These are phyloP conservation scores for Microplitis demolitor DNA, from an alignment of 1,140 invertebrate genomes.

Conservation along the genomic window DNA sequence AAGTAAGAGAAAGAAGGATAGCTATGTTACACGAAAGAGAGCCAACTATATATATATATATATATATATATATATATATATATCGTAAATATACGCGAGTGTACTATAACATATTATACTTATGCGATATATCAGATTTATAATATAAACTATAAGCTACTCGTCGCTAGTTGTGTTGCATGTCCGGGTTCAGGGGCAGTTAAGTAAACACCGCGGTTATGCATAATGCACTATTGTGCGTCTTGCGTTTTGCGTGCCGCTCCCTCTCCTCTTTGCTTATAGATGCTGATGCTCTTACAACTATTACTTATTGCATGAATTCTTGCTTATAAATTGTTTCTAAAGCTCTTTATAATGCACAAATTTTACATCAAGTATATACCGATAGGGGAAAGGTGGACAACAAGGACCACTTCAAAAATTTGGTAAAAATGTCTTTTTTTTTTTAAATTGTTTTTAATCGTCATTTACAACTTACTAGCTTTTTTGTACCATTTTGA, in stretches of 20 bases:
- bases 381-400: too few relatives aligned
- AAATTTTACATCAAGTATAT: background rate
- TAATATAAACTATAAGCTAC: background rate
- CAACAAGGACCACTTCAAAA: too few relatives aligned
- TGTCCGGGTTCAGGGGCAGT: conserved; percentile 42
- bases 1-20: conserved; percentile 19
- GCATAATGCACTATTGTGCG: conserved; percentile 34
- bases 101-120: conserved; percentile 1
- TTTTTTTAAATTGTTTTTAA: too few relatives aligned
- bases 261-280: conserved; percentile 4
- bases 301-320: background rate
- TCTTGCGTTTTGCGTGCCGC: conserved; percentile 29
- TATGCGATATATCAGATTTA: conserved; percentile 23
- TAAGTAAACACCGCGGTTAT: conserved; percentile 31
- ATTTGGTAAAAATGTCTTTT: too few relatives aligned
- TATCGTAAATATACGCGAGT: background rate
- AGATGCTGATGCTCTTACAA: background rate
- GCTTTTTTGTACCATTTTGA: too few relatives aligned
- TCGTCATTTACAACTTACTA: too few relatives aligned
- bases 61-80: too few relatives aligned
- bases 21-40: background rate
- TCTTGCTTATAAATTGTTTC: background rate
- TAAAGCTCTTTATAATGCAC: background rate
- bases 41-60: background rate
- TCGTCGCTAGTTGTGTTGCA: conserved; percentile 7